Evolutionary conservation across 2,113 vertebrate genomes (phyloP).

Genomic region (Aspiorhynchus laticeps): DNA sequence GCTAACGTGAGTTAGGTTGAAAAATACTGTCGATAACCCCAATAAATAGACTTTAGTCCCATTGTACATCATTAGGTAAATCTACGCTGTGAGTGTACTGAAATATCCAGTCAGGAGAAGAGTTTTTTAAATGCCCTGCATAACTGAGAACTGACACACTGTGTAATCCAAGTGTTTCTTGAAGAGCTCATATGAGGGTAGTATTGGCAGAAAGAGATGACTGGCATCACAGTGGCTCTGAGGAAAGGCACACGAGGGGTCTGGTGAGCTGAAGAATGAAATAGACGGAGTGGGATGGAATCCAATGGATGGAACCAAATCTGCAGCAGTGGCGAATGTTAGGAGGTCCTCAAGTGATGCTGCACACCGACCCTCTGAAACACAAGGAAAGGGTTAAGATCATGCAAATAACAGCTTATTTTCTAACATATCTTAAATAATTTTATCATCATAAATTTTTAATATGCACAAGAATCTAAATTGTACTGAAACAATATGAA

Average conservation of each 20-base stretch:
- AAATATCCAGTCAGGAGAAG: neutral
- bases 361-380: conserved; percentile 82
- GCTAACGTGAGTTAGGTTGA: neutral
- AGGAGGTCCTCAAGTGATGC: conserved; percentile 87
- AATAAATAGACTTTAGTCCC: conserved; percentile 27
- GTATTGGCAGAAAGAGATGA: conserved; percentile 82
- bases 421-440: neutral
- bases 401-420: neutral
- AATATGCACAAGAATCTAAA: neutral
- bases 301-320: conserved; percentile 75
- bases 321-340: conserved; percentile 80
- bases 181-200: conserved; percentile 81
- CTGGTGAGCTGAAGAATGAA: conserved; percentile 75
- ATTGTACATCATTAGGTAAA: neutral
- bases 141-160: conserved; percentile 73
- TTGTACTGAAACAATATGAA: neutral
- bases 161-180: conserved; percentile 87
- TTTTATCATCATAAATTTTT: neutral
- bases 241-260: conserved; percentile 72
- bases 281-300: conserved; percentile 81
- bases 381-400: neutral
- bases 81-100: neutral
- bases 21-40: neutral
- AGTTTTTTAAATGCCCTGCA: conserved; percentile 57
- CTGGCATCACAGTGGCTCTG: conserved; percentile 75